Evolutionary conservation across 2,888 invertebrate genomes (phyloP), one percentile per base, ranked within the genome.

Genomic region (Scaptomyza reducta): DNA sequence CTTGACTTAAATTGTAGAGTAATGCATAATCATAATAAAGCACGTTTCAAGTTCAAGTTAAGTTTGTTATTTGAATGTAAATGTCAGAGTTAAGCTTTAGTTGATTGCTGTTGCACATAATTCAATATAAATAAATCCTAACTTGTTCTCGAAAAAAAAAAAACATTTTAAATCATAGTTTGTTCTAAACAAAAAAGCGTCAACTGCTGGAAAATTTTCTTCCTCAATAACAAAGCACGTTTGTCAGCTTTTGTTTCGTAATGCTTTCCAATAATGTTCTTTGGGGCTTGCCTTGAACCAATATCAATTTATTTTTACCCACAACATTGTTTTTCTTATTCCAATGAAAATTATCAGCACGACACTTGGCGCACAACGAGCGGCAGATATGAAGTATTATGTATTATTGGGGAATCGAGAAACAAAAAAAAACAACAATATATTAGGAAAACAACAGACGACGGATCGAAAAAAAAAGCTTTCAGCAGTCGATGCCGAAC

Each of bases 221-320:
- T 14, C 38, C n/a, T 6, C n/a, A 27, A 5, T 35, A 6, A n/a
- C 6, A 35, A 33, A 13, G 13, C 7, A 14, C 3, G 3, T 38
- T 38, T 38, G 14, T 38, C 38, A 38, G 38, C 35, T n/a, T 35
- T 33, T 22, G 13, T 62, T 41, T 62, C 68, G 54, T 53, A 61
- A 60, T 33, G 35, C 25, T 59, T 22, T 51, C 6, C 44, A 42
- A 57, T 56, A 49, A 46, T 56, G 35, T 49, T 40, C 33, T 46
- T 58, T 35, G 9, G 14, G 31, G 50, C 51, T 13, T 33, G 11
- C 63, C 70, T 62, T 49, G 42, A 55, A 66, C 41, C 55, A 74
- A 70, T 46, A 69, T 41, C 46, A 71, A 63, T 76, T 59, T 74
- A 71, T 74, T 77, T 74, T 76, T 62, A 74, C 13, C 13, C 57